Base-by-base conservation (phyloP, 2,797 vertebrate genomes). In the Sciurus carolinensis region DNA sequence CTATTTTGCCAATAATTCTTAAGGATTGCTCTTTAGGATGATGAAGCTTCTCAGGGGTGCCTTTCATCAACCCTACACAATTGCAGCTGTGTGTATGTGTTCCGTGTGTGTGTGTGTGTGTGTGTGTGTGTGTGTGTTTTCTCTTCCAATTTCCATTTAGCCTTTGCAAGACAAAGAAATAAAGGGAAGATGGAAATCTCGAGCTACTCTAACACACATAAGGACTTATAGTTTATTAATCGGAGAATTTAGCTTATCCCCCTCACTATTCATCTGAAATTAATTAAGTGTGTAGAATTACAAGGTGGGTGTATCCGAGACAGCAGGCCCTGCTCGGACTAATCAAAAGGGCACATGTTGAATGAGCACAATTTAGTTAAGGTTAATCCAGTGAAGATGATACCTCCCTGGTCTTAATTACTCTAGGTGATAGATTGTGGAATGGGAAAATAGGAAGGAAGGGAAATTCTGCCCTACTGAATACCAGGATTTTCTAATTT, bases 401-500 rank as follows among this genome's bases (percentile, higher is more conserved):
- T 99, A 97, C 98, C 97, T 98, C 92, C 0, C 98, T 98, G 98
- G 98, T 98, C 98, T 98, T 99, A 99, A 99, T 99, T 99, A 98
- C 95, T 98, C 97, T 98, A 99, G 99, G 98, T 99, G 98, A 98
- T 98, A 99, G 98, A 99, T 98, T 98, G 98, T 98, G 98, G 98
- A 98, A 98, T 97, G 97, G 98, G 97, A 99, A 98, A 98, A 98
- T 99, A 99, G 98, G 98, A 99, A 99, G 98, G 98, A 99, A 98
- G 93, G 97, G 98, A 99, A 99, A 99, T 98, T 98, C 97, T 54
- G 98, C 98, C 98, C 98, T 98, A 97, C 98, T 95, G 98, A 98
- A 98, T 98, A 98, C 98, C 98, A 98, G 98, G 98, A 98, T 98
- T 99, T 99, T 99, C 98, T 99, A 99, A 99, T 99, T 99, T 98